Percentiles rank a stretch among this genome's conserved stretches.
phyloP scores from a whole-genome alignment of 2,113 vertebrate genomes.

The Grus americana region DNA sequence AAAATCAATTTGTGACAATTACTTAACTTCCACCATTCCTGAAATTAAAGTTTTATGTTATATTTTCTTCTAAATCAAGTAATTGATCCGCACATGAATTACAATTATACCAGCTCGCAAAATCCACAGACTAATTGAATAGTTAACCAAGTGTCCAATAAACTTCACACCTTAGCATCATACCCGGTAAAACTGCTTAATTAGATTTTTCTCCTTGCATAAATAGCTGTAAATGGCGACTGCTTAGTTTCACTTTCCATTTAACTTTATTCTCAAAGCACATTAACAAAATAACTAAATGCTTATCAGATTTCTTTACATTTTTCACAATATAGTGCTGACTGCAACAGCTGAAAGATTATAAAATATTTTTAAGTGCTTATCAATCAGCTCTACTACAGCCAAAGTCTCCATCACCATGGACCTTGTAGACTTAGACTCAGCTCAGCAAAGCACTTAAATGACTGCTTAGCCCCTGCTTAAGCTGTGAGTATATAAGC shows the following conservation, averaged over 20 bases:
- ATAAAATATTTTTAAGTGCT: neutral
- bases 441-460: neutral
- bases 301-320: neutral
- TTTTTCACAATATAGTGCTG: neutral
- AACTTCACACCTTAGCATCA: neutral
- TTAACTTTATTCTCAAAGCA: neutral
- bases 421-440: neutral
- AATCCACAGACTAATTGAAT: slow-evolving; percentile 2
- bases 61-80: slow-evolving; percentile 49
- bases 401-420: fast-evolving
- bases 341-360: neutral
- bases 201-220: neutral
- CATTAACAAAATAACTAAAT: neutral
- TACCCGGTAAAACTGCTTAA: neutral
- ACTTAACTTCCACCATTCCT: neutral
- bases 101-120: neutral
- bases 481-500: fast-evolving
- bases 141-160: slow-evolving; percentile 37
- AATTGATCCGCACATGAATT: slow-evolving; percentile 49
- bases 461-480: neutral
- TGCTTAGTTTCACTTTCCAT: neutral
- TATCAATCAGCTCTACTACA: neutral
- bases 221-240: neutral
- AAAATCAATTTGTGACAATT: slow-evolving; percentile 57
- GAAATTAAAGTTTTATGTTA: neutral